Evolutionary conservation across 2,797 vertebrate genomes (phyloP).

Genomic region (Pipistrellus kuhlii): DNA sequence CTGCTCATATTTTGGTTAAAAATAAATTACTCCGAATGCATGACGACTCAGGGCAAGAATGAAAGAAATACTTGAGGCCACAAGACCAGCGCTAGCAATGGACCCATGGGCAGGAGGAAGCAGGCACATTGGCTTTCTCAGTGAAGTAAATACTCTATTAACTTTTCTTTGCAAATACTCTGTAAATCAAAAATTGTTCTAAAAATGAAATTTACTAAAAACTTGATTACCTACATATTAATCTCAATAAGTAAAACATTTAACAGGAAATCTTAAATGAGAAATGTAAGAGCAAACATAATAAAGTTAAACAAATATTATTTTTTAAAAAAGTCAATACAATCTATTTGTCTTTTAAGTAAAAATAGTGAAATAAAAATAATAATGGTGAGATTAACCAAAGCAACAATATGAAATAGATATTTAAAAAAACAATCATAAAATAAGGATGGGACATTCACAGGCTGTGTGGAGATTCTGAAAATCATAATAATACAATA

Average conservation of each 20-base stretch:
- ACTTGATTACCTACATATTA: not conserved
- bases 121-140: not conserved
- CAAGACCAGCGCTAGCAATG: too few species aligned
- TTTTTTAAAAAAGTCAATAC: not conserved
- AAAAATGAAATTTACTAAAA: not conserved
- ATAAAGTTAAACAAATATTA: not conserved
- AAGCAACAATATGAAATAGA: not conserved
- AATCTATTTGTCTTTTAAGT: not conserved
- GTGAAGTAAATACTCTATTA: not conserved
- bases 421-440: too few species aligned
- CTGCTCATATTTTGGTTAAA: not conserved
- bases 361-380: not conserved
- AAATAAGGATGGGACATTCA: not conserved
- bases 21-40: not conserved
- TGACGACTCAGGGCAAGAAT: not conserved
- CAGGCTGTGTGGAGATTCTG: not conserved
- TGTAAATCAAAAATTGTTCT: not conserved
- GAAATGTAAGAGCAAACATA: not conserved
- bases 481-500: not conserved
- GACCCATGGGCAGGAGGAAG: not conserved
- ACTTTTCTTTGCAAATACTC: not conserved
- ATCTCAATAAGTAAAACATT: not conserved
- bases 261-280: not conserved
- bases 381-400: not conserved
- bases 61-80: not conserved